Conservation (phyloP, 2,797 vertebrate genomes). For the Sparidentex hasta region DNA sequence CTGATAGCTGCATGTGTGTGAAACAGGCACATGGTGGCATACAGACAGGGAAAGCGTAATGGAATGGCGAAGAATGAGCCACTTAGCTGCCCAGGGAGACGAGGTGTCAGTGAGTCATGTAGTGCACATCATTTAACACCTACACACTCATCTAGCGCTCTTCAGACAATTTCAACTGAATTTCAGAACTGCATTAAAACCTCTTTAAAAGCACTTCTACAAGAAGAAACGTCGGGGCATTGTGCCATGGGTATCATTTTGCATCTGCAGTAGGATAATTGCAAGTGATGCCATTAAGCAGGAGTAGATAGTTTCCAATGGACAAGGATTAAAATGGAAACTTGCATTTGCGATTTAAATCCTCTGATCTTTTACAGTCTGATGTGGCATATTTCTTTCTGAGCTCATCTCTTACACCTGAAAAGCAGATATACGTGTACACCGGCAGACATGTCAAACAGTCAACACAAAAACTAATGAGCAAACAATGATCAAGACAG, state of each 20-base stretch:
- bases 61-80: conserved; percentile 71
- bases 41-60: conserved; percentile 53
- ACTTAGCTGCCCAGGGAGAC: conserved; percentile 79
- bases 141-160: conserved; percentile 77
- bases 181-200: conserved; percentile 84
- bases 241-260: conserved; percentile 72
- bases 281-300: conserved; percentile 69
- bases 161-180: conserved; percentile 78
- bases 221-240: conserved; percentile 56
- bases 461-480: conserved; percentile 40
- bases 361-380: conserved; percentile 28
- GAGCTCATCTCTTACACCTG: conserved; percentile 5
- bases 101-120: conserved; percentile 76
- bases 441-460: conserved; percentile 3
- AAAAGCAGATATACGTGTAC: conserved; percentile 18
- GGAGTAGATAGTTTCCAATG: conserved; percentile 64
- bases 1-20: conserved; percentile 33
- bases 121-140: conserved; percentile 80
- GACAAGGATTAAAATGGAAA: conserved; percentile 69
- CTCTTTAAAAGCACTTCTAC: conserved; percentile 80
- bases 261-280: conserved; percentile 77
- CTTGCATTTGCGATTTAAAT: conserved; percentile 76
- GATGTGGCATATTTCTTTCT: conserved; percentile 14
- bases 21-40: conserved; percentile 23
- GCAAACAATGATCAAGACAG: conserved; percentile 35